Evolutionary conservation across 1,140 invertebrate species (phyloP).

Genomic region (Ostrea edulis): DNA sequence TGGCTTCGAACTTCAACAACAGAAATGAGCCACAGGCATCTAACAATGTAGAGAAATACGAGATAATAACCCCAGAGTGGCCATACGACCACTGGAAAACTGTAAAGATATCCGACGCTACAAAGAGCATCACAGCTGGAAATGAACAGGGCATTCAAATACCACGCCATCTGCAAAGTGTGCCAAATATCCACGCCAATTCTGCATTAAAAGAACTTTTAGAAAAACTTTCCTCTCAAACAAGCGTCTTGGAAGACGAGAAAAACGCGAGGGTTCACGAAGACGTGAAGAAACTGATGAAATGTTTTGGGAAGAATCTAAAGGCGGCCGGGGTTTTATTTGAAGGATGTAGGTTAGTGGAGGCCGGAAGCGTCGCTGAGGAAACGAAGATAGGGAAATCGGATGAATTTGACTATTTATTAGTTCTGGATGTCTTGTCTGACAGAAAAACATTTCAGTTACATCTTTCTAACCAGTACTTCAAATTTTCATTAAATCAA

Average conservation of each 20-base stretch:
- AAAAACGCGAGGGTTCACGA: background rate
- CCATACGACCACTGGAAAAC: background rate
- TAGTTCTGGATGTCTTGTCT: background rate
- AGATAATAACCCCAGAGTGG: background rate
- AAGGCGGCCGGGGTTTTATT: background rate
- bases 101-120: background rate
- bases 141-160: background rate
- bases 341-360: background rate
- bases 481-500: background rate
- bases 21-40: background rate
- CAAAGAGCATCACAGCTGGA: background rate
- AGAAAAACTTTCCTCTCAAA: background rate
- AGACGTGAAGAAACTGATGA: background rate
- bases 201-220: background rate
- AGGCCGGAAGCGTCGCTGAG: background rate
- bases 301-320: background rate
- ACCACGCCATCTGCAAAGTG: background rate
- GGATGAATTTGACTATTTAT: background rate
- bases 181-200: background rate
- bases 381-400: background rate
- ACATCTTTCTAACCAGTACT: background rate
- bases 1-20: background rate
- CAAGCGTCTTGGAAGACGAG: background rate
- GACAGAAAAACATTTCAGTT: background rate
- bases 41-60: background rate